Conservation (phyloP, 2,888 invertebrate genomes). For the Cheiracanthium punctorium region DNA sequence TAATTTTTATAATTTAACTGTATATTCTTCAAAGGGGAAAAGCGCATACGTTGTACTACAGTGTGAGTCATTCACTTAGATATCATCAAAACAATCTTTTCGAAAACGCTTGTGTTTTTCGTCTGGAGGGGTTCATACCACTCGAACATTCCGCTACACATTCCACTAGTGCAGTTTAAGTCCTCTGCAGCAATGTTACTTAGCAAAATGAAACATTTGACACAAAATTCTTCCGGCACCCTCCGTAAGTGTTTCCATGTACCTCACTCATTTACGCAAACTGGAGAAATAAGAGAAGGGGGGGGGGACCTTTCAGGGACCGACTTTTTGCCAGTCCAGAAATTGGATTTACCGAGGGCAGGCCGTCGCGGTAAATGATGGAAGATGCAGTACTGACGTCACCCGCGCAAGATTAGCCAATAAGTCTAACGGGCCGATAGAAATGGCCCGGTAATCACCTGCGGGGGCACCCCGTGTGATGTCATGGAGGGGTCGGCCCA, state of each 20-base stretch:
- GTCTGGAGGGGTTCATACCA: too few relatives aligned
- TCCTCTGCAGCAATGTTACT: not conserved
- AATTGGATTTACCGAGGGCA: conserved; percentile 49
- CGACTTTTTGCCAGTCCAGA: conserved; percentile 44
- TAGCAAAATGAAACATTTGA: conserved; percentile 1
- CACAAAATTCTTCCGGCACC: not conserved
- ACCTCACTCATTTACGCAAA: conserved; percentile 38
- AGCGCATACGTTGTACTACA: too few relatives aligned
- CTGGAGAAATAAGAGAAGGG: not conserved
- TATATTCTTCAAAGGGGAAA: too few relatives aligned
- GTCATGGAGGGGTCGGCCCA: conserved; percentile 64
- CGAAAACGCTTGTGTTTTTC: too few relatives aligned
- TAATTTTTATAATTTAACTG: too few relatives aligned
- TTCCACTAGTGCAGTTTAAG: too few relatives aligned
- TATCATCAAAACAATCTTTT: too few relatives aligned
- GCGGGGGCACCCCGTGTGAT: conserved; percentile 61
- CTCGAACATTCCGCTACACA: not conserved
- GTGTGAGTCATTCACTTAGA: too few relatives aligned
- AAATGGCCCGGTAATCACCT: conserved; percentile 69
- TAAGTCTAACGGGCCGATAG: conserved; percentile 68
- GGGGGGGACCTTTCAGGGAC: not conserved
- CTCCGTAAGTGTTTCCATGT: not conserved
- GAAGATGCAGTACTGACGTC: conserved; percentile 32
- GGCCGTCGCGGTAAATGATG: conserved; percentile 33
- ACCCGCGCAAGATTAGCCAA: conserved; percentile 63